phyloP scores from a whole-genome alignment of 2,888 invertebrate genomes.

The Agrypnus murinus region DNA sequence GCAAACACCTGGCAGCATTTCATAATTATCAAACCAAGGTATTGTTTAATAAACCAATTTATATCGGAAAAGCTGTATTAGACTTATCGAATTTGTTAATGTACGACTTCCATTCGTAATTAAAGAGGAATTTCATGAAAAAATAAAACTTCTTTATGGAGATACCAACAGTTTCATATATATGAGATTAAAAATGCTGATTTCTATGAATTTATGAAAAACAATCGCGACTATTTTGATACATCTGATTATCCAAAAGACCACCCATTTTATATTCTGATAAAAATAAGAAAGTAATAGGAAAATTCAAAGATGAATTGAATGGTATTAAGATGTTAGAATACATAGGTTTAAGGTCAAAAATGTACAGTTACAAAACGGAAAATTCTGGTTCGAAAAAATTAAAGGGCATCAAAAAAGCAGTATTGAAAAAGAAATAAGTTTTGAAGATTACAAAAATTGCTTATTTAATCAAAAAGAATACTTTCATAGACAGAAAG shows the following conservation, averaged over 20 bases:
- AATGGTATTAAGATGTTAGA: too few relatives aligned
- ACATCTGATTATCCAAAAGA: conserved; percentile 53
- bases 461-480: conserved; percentile 40
- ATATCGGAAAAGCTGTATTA: conserved; percentile 53
- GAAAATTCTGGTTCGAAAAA: conserved; percentile 55
- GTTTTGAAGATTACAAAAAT: too few relatives aligned
- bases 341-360: too few relatives aligned
- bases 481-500: too few relatives aligned
- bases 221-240: conserved; percentile 51
- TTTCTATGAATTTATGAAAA: conserved; percentile 17
- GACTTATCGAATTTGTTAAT: conserved; percentile 53
- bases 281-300: too few relatives aligned
- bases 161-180: conserved; percentile 53
- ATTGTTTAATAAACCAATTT: conserved; percentile 56
- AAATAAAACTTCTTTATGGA: conserved; percentile 53
- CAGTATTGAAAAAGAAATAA: conserved; percentile 9
- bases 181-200: conserved; percentile 40
- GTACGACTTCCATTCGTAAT: conserved; percentile 56
- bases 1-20: conserved; percentile 40
- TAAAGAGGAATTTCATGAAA: conserved; percentile 39
- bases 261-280: conserved; percentile 47
- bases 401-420: conserved; percentile 49
- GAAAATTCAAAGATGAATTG: conserved; percentile 64
- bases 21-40: conserved; percentile 46
- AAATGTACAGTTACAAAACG: conserved; percentile 54